Evolutionary conservation across 2,113 vertebrate species (phyloP).

Genomic region (Ptyas mucosa): DNA sequence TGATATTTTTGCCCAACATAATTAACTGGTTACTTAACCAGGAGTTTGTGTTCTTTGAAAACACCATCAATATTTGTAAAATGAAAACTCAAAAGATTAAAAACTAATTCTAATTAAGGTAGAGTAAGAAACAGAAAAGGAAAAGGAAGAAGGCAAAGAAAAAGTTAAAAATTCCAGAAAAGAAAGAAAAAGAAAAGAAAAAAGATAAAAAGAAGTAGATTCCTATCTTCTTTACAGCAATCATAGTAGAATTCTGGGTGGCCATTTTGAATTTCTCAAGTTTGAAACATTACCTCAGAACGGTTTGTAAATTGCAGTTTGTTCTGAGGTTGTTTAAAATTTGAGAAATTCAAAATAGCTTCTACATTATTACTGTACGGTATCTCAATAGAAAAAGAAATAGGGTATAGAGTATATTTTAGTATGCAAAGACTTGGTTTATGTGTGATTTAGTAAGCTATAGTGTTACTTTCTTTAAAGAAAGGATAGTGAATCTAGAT

Average conservation of each 20-base stretch:
- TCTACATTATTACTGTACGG: not conserved
- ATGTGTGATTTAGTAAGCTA: not conserved
- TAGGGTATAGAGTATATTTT: not conserved
- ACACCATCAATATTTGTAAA: not conserved
- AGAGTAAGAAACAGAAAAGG: not conserved
- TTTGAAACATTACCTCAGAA: not conserved
- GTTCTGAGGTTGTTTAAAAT: not conserved
- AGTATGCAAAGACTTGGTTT: not conserved
- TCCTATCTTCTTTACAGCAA: not conserved
- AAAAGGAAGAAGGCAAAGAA: not conserved
- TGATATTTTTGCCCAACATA: not conserved
- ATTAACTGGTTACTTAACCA: not conserved
- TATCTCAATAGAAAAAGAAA: not conserved
- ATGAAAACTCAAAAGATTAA: not conserved
- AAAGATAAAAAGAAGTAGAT: not conserved
- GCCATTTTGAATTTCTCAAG: not conserved
- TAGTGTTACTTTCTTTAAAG: not conserved
- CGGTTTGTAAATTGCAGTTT: not conserved
- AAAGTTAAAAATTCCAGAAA: not conserved
- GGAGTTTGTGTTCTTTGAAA: not conserved
- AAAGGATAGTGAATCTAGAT: not conserved
- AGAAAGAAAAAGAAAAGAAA: not conserved
- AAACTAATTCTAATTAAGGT: not conserved
- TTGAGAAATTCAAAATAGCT: not conserved
- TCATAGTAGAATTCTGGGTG: not conserved